Percentiles rank a stretch among this genome's conserved stretches.
These are phyloP conservation scores for Sciaenops ocellatus DNA, from an alignment of 2,797 vertebrate genomes.

Conservation along the genomic window DNA sequence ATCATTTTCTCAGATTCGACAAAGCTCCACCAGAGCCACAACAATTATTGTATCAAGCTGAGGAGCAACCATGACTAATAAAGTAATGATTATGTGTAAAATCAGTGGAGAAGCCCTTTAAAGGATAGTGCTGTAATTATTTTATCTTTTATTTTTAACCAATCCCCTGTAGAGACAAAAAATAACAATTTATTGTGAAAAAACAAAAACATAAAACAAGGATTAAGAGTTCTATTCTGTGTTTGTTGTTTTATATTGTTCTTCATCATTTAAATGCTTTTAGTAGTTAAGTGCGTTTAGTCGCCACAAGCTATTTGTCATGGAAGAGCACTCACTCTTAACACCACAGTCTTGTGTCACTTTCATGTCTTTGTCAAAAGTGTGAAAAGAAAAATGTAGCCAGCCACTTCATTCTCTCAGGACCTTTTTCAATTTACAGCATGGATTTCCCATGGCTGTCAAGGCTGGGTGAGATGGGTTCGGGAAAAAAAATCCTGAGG, in stretches of 20 bases:
- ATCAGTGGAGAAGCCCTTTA: background rate
- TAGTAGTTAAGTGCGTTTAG: no score
- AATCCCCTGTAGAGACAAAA: background rate
- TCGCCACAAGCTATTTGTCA: constrained; percentile 1
- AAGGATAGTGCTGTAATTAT: background rate
- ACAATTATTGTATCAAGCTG: background rate
- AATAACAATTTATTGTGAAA: background rate
- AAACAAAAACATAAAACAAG: background rate
- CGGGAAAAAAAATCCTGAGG: constrained; percentile 38
- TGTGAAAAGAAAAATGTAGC: constrained; percentile 48
- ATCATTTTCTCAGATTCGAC: background rate
- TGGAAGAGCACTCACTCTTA: constrained; percentile 7
- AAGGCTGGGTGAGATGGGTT: constrained; percentile 46
- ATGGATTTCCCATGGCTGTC: constrained; percentile 68
- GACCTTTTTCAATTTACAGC: constrained; percentile 67
- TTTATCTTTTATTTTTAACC: background rate
- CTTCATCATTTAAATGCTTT: background rate
- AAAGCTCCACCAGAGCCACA: background rate
- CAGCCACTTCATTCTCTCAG: constrained; percentile 52
- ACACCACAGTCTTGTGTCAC: constrained; percentile 22
- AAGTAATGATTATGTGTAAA: background rate
- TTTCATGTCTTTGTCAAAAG: constrained; percentile 31
- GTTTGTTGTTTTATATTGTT: background rate
- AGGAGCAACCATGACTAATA: background rate
- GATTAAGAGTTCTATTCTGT: background rate